Base-by-base conservation (phyloP, 1,140 invertebrate genomes). In the Psix sp. region DNA sequence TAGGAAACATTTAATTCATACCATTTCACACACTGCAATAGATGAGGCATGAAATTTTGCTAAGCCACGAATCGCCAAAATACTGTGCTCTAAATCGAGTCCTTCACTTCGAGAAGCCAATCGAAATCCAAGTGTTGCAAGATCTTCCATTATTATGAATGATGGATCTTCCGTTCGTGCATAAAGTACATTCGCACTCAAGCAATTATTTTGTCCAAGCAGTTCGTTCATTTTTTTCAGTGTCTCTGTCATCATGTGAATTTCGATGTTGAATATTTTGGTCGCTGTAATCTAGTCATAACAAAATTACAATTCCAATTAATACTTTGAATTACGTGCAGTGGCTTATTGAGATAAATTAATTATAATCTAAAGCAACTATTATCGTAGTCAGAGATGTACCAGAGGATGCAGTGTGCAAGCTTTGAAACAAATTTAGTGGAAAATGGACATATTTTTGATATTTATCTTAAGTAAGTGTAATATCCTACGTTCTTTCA, bases 31-130 rank as follows among this genome's bases (percentile, higher is more conserved):
- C 36, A 90, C 49, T 10, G 87, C 86, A 13, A 89, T 82, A 0
- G 90, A 89, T 0, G 87, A 81, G 5, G 89, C 91, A 72, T 91
- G 91, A 80, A 91, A 89, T 68, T 83, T 89, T 1, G 89, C 91
- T 63, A 91, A 43, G 68, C 89, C 88, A 0, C 84, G 80, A 0
- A 91, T 73, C 2, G 90, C 88, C 4, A 90, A 36, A 18, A 82
- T 74, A 5, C 83, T 80, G 40, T 90, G 88, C 1, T 85, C 73
- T 24, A 88, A 65, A 76, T 91, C 89, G 14, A 92, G 72, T 5
- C 90, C 90, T 5, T 75, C 46, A 14, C 87, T 71, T 21, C 90
- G 85, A 63, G 88, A 80, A 0, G 88, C 86, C 88, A 91, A 84
- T 63, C 86, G 78, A 73, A 88, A 92, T 16, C 90, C 90, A 24